Conservation (phyloP, 2,797 vertebrate species). For the Streptopelia turtur region DNA sequence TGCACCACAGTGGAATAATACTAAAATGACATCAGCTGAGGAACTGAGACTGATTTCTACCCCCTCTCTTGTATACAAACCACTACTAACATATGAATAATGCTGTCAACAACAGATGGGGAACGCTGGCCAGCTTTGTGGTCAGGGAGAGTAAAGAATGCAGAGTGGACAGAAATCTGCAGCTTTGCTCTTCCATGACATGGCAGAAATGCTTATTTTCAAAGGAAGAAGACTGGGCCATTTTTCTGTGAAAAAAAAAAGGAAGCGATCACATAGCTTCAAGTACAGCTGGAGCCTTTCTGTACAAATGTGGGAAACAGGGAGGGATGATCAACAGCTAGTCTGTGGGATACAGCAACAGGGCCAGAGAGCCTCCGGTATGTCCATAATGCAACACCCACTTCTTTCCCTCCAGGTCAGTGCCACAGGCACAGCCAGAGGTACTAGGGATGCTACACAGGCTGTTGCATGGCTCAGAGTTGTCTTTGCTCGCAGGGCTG, state of each 20-base stretch:
- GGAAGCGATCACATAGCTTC: background rate
- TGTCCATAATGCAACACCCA: rapidly evolving
- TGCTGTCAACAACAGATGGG: background rate
- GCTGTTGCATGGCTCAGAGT: background rate
- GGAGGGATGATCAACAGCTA: background rate
- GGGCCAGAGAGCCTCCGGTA: background rate
- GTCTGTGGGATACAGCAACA: background rate
- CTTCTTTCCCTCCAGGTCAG: background rate
- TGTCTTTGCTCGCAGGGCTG: background rate
- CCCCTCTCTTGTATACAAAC: background rate
- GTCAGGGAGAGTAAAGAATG: background rate
- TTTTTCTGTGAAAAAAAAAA: conserved; percentile 5
- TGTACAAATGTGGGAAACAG: background rate
- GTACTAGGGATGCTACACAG: background rate
- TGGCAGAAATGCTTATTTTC: conserved; percentile 8
- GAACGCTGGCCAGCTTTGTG: background rate
- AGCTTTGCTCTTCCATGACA: conserved; percentile 42
- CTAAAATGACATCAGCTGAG: conserved; percentile 33
- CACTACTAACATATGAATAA: conserved; percentile 6
- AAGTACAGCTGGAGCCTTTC: background rate
- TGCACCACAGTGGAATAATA: background rate
- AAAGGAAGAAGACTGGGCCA: background rate
- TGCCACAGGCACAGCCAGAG: background rate
- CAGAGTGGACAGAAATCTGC: conserved; percentile 40
- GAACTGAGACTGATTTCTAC: background rate